Percentiles rank a stretch among this genome's conserved stretches.
Evolutionary conservation across 2,113 vertebrate genomes (phyloP).

Genomic region (Strix uralensis): DNA sequence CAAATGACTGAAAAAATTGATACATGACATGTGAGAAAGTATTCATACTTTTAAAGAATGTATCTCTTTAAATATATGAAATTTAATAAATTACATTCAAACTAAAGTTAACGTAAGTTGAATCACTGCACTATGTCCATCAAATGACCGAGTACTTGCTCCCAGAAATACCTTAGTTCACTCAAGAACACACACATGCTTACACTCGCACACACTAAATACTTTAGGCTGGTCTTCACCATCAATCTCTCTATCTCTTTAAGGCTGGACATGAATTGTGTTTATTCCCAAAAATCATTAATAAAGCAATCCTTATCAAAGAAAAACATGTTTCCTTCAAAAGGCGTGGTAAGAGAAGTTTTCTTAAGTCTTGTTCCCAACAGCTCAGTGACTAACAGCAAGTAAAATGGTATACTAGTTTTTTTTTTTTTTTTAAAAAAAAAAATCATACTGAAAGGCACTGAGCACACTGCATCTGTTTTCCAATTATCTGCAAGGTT

Average conservation of each 20-base stretch:
- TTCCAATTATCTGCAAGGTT: conserved; percentile 66
- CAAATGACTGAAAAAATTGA: conserved; percentile 73
- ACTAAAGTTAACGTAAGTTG: conserved; percentile 73
- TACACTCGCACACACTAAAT: conserved; percentile 71
- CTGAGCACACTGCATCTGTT: conserved; percentile 76
- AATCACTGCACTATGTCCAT: conserved; percentile 76
- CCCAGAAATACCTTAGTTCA: conserved; percentile 75
- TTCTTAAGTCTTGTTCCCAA: conserved; percentile 77
- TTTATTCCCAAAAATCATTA: conserved; percentile 66
- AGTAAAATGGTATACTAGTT: conserved; percentile 71
- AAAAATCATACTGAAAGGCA: conserved; percentile 74
- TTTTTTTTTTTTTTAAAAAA: not conserved
- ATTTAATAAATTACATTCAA: conserved; percentile 84
- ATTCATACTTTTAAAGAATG: conserved; percentile 75
- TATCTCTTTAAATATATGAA: conserved; percentile 79
- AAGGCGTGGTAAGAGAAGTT: conserved; percentile 61
- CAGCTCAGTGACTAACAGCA: conserved; percentile 82
- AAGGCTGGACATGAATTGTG: conserved; percentile 76
- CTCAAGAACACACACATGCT: conserved; percentile 76
- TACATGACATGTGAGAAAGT: conserved; percentile 77
- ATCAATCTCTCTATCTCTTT: conserved; percentile 70
- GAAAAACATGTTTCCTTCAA: conserved; percentile 64
- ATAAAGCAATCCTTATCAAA: conserved; percentile 68
- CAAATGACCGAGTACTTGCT: conserved; percentile 77
- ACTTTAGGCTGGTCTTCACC: conserved; percentile 71